Base-by-base conservation (phyloP, 2,113 vertebrate species). In the Microtus richardsoni region DNA sequence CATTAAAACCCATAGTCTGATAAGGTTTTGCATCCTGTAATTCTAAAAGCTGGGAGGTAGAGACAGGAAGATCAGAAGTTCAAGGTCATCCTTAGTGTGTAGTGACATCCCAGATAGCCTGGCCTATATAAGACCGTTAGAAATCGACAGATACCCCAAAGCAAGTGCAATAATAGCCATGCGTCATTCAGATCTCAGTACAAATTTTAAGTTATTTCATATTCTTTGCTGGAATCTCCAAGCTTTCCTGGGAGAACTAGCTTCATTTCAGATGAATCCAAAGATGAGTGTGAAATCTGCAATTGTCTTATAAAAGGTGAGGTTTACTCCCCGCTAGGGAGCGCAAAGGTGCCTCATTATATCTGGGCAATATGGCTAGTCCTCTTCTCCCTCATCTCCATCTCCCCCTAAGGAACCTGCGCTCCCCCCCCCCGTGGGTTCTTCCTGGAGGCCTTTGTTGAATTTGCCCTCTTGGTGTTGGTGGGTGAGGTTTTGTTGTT, bases 201-300 rank as follows among this genome's bases (percentile, higher is more conserved):
- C 44, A 44, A 73, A 54, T 88, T 24, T 33, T 21, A 54, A 7
- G 49, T 49, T 28, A 17, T 54, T 91, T 96, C 22, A 21, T 54
- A 79, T 33, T 90, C 13, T 64, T 83, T 83, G 28, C 79, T 87
- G 33, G 74, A 95, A 68, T 58, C 5, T 26, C 36, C 24, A 28
- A 19, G 7, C 52, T 93, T 93, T 86, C 26, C 22, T n/a, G 47
- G 83, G 28, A 3, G 36, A 62, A 28, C 92, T 70, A n/a, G 22
- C 36, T 89, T 12, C 80, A 16, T 39, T 94, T 87, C 22, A 75
- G 33, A 54, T 12, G 9, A 26, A 24, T 86, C 33, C 49, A 71
- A 88, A 58, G 36, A 28, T 30, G 84, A 87, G 49, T 39, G 70
- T 62, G 86, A 96, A 92, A 86, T 91, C n/a, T 89, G 71, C 1